Evolutionary conservation across 1,140 invertebrate species (phyloP), one percentile per base, ranked within the genome.

Genomic region (Hormaphis cornu): DNA sequence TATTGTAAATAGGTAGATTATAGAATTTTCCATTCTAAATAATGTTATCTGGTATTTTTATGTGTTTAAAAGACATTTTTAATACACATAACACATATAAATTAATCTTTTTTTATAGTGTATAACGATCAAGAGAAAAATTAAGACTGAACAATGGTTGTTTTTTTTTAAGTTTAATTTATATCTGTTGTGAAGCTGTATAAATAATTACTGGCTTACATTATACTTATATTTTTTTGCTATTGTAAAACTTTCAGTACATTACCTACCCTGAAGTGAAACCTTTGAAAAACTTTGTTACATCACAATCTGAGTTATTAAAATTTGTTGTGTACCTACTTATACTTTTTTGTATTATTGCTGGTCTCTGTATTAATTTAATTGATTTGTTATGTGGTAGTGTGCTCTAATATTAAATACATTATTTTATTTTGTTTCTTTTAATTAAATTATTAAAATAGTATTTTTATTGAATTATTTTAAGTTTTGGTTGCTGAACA

Each of bases 201-300:
- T 44, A 26, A 52, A 12, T 44, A 14, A 59, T n/a, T 42, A 61
- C 3, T 12, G 28, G 40, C 24, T 46, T 14, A 61, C 16, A 61
- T 44, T 61, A 37, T 61, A 61, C 44, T 28, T 44, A 28, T 5
- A 44, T 24, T 1, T 28, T n/a, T 61, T 61, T 26, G 22, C 18
- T 61, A 46, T 61, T 61, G 58, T 37, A 61, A 28, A 46, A 28
- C 44, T 44, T 61, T 24, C 26, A 44, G 44, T 28, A 44, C 40
- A 28, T 61, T 46, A 61, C 58, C 24, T 61, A 61, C 18, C 9
- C 0, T 18, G 2, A 18, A 14, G 58, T 61, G 58, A 61, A 61
- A 61, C 58, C 58, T 44, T 61, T 44, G 16, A 61, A 61, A n/a
- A 44, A 28, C 14, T 44, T 44, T 1, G 37, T 61, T 61, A 61